These are phyloP conservation scores for Callipepla squamata DNA, from an alignment of 2,113 vertebrate species.

Conservation along the genomic window DNA sequence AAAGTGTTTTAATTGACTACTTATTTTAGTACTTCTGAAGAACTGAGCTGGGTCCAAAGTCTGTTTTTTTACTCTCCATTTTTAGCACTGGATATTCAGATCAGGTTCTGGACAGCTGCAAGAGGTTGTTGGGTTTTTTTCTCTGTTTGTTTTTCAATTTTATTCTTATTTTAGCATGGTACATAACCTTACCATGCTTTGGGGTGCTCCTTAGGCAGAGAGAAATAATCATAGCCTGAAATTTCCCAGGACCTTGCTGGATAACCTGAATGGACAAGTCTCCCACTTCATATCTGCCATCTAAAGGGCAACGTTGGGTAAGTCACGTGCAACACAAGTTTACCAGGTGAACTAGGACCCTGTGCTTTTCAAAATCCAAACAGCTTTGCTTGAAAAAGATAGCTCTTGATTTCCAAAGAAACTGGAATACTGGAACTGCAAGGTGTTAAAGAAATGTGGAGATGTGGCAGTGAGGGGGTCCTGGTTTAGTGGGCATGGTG, in stretches of 20 bases:
- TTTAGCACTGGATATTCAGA: not conserved
- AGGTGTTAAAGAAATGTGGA: too few species aligned
- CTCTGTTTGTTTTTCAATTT: too few species aligned
- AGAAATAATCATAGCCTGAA: not conserved
- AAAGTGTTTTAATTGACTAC: not conserved
- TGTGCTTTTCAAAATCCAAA: not conserved
- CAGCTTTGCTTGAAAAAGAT: not conserved
- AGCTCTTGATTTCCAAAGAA: not conserved
- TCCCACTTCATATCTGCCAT: not conserved
- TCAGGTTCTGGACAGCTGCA: not conserved
- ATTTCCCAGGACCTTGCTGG: not conserved
- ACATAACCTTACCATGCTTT: not conserved
- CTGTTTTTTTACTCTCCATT: not conserved
- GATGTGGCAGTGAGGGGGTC: too few species aligned
- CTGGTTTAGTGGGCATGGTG: too few species aligned
- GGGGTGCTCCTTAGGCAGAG: not conserved
- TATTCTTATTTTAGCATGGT: not conserved
- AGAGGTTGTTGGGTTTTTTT: accelerated
- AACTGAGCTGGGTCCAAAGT: not conserved
- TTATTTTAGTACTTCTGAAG: not conserved
- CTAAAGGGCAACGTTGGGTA: accelerated
- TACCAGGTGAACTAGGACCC: not conserved
- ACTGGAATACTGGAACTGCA: too few species aligned
- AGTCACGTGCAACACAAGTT: not conserved
- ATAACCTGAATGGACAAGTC: not conserved